Conservation (phyloP, 2,797 vertebrate genomes). For the Oreonectes daqikongensis region DNA sequence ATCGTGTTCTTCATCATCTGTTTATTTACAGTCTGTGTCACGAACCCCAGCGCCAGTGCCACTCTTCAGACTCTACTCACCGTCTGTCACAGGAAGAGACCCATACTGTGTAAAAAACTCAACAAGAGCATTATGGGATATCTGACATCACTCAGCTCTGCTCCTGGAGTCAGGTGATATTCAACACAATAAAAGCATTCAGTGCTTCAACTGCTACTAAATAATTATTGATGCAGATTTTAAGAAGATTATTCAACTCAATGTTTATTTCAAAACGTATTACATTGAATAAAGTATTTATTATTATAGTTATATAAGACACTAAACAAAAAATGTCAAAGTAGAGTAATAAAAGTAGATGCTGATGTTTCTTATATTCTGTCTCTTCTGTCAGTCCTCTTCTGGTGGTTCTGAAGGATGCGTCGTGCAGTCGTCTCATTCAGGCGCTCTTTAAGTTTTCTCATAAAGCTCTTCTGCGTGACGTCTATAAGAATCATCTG, state of each 20-base stretch:
- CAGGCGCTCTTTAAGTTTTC: conserved; percentile 81
- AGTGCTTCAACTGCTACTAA: no score
- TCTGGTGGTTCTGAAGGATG: conserved; percentile 87
- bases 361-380: neutral
- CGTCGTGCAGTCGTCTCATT: conserved; percentile 83
- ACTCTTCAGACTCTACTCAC: conserved; percentile 86
- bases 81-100: conserved; percentile 78
- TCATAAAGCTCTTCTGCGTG: conserved; percentile 72
- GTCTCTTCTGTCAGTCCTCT: conserved; percentile 74
- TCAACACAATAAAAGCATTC: neutral
- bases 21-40: conserved; percentile 78
- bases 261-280: no score
- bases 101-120: conserved; percentile 79
- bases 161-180: conserved; percentile 80
- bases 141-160: conserved; percentile 75
- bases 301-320: no score
- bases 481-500: conserved; percentile 81
- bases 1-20: neutral
- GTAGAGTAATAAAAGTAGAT: no score
- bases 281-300: no score
- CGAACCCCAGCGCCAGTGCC: conserved; percentile 78
- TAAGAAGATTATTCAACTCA: no score
- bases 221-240: no score
- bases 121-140: conserved; percentile 77
- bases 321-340: no score